Evolutionary conservation across 2,797 vertebrate species (phyloP).

Genomic region (Argentina silus): DNA sequence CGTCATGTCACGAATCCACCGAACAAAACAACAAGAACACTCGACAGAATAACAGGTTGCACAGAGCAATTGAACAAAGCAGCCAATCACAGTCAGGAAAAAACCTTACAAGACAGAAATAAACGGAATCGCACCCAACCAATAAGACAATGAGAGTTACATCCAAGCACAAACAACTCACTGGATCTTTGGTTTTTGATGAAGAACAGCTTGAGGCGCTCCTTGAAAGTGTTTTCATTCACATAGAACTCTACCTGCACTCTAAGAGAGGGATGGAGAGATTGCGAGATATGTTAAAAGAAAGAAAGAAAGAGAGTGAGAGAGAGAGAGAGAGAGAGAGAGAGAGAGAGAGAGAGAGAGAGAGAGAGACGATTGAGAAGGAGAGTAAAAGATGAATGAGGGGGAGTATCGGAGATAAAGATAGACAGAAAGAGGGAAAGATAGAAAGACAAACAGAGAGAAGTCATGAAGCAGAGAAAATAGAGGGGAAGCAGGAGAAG

Average conservation of each 20-base stretch:
- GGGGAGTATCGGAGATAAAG: not conserved
- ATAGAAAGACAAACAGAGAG: not conserved
- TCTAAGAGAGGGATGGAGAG: slow-evolving; percentile 65
- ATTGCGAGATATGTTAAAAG: slow-evolving; percentile 32
- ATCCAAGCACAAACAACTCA: slow-evolving; percentile 67
- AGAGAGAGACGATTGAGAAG: not conserved
- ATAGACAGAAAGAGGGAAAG: not conserved
- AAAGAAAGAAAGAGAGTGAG: not conserved
- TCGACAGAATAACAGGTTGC: slow-evolving; percentile 3
- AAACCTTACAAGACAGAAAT: not conserved
- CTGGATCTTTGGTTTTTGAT: slow-evolving; percentile 92
- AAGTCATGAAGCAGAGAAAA: not conserved
- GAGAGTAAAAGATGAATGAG: not conserved
- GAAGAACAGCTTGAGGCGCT: slow-evolving; percentile 88
- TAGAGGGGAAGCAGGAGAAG: not conserved
- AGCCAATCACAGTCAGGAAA: slow-evolving; percentile 3
- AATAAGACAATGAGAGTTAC: slow-evolving; percentile 14
- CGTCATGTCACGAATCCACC: slow-evolving; percentile 9
- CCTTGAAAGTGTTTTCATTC: slow-evolving; percentile 89
- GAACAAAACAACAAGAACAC: slow-evolving; percentile 4
- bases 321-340: slow-evolving; percentile 15
- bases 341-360: not conserved
- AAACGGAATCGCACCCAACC: slow-evolving; percentile 21
- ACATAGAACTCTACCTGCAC: slow-evolving; percentile 88
- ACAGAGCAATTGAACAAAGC: slow-evolving; percentile 20